Conservation (phyloP, 2,113 vertebrate species). For the Cheilinus undulatus region DNA sequence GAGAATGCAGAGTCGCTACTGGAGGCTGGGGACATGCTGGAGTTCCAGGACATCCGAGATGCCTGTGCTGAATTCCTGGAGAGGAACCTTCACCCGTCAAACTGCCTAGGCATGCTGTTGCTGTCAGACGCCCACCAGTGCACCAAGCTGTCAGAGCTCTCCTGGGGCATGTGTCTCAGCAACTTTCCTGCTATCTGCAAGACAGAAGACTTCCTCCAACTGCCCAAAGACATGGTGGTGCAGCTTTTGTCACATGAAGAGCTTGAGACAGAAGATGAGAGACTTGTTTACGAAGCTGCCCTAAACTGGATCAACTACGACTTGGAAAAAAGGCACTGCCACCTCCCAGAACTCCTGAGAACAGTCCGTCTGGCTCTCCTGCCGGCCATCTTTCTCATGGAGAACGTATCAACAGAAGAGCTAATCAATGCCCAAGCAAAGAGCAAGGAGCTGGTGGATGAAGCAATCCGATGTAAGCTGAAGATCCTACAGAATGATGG, state of each 20-base stretch:
- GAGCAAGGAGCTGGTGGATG: slow-evolving; percentile 87
- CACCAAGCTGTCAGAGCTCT: slow-evolving; percentile 86
- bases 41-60: slow-evolving; percentile 90
- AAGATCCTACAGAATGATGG: slow-evolving; percentile 89
- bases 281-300: slow-evolving; percentile 87
- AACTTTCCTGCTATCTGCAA: slow-evolving; percentile 88
- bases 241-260: slow-evolving; percentile 88
- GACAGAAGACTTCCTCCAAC: slow-evolving; percentile 87
- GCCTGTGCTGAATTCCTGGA: slow-evolving; percentile 89
- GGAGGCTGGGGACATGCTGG: slow-evolving; percentile 89
- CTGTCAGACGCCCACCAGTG: slow-evolving; percentile 88
- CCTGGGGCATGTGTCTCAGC: slow-evolving; percentile 88
- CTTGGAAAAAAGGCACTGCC: slow-evolving; percentile 79
- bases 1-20: slow-evolving; percentile 88
- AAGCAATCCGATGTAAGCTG: slow-evolving; percentile 87
- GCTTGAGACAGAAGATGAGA: slow-evolving; percentile 88
- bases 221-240: slow-evolving; percentile 87
- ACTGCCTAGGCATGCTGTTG: slow-evolving; percentile 88
- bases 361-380: slow-evolving; percentile 86
- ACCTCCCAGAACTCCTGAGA: slow-evolving; percentile 84
- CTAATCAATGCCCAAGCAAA: slow-evolving; percentile 84
- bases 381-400: slow-evolving; percentile 87
- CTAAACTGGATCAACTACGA: slow-evolving; percentile 89
- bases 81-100: slow-evolving; percentile 87
- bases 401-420: slow-evolving; percentile 85